A percentile compares a stretch with the other conserved stretches of the same genome.
Evolutionary conservation across 2,888 invertebrate species (phyloP).

Genomic region (Rhogogaster chlorosoma): DNA sequence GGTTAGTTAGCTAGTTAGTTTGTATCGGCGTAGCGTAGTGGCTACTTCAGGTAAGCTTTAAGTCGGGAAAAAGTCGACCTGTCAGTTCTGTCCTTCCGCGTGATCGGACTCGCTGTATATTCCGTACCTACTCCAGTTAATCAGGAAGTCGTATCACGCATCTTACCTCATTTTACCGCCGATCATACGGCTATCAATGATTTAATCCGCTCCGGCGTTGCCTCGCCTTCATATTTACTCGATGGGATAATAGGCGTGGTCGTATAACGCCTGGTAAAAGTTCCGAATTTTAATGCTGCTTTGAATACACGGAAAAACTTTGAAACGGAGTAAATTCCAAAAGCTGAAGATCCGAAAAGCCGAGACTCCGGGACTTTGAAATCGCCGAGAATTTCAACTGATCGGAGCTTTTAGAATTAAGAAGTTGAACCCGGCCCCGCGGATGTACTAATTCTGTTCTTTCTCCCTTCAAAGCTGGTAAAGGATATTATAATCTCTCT

Average conservation of each 20-base stretch:
- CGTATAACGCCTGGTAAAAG: no score
- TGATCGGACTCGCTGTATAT: slow-evolving; percentile 4
- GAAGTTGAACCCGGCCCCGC: neutral
- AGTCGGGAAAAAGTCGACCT: slow-evolving; percentile 58
- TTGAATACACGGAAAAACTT: no score
- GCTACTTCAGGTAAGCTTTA: neutral
- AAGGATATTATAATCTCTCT: neutral
- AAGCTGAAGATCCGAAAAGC: no score
- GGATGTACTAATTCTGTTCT: neutral
- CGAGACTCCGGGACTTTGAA: no score
- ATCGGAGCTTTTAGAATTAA: no score
- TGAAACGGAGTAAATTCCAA: no score
- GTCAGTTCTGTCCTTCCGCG: slow-evolving; percentile 57
- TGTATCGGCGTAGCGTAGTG: neutral
- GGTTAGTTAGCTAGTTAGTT: slow-evolving; percentile 4
- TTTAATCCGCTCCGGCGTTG: neutral
- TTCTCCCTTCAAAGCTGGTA: neutral
- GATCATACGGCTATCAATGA: neutral
- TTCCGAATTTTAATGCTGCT: no score
- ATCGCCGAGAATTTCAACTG: no score
- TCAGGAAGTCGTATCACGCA: slow-evolving; percentile 57
- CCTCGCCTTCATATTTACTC: neutral
- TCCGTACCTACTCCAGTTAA: slow-evolving; percentile 41
- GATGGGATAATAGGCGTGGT: neutral
- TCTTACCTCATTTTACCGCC: neutral